phyloP scores from a whole-genome alignment of 2,888 invertebrate species.

The Hypercompe scribonia region DNA sequence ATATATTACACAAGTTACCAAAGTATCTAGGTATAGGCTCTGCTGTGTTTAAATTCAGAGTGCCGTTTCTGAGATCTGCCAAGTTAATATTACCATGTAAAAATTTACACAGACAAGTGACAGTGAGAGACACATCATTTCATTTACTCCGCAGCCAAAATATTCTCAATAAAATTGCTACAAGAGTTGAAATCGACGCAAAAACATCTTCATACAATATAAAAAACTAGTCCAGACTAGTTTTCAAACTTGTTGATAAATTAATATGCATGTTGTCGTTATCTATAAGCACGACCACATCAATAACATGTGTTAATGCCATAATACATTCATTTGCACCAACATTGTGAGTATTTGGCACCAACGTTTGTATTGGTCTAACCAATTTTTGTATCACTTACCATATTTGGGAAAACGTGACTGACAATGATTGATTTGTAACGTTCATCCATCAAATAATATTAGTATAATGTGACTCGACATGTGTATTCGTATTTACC shows the following conservation, averaged over 20 bases:
- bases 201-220: not conserved
- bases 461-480: not conserved
- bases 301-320: not conserved
- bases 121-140: too few relatives aligned
- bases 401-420: not conserved
- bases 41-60: not conserved
- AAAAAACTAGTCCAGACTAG: constrained; percentile 6
- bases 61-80: not conserved
- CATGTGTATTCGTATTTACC: not conserved
- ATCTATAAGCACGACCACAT: not conserved
- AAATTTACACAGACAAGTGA: not conserved
- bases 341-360: not conserved
- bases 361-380: not conserved
- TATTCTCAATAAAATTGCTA: not conserved
- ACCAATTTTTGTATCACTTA: not conserved
- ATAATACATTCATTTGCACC: constrained; percentile 4
- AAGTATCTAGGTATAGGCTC: not conserved
- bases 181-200: not conserved
- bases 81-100: not conserved
- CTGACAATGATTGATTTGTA: not conserved
- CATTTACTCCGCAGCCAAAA: not conserved
- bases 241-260: constrained; percentile 3
- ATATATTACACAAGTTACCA: not conserved
- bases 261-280: constrained; percentile 2
- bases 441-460: not conserved